phyloP scores from a whole-genome alignment of 2,113 vertebrate genomes.

The Meles meles region DNA sequence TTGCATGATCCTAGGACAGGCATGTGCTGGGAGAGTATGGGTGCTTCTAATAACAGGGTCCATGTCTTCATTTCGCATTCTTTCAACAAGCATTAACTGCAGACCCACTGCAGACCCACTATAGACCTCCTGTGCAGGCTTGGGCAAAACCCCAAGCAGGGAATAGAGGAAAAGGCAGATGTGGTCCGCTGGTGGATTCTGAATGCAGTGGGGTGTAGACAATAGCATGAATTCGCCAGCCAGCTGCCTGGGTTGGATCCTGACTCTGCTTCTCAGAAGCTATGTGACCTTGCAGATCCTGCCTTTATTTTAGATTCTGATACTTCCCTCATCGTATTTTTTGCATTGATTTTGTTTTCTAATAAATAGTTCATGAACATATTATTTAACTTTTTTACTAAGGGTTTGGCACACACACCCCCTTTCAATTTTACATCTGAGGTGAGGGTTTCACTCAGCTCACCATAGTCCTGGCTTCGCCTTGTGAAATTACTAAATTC shows the following conservation, averaged over 20 bases:
- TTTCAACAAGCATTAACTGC: background rate
- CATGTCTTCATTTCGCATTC: background rate
- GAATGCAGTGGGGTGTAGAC: background rate
- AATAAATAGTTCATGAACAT: background rate
- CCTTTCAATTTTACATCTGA: background rate
- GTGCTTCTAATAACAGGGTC: background rate
- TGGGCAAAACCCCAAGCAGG: background rate
- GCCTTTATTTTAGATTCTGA: background rate
- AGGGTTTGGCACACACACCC: background rate
- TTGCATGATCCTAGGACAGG: background rate
- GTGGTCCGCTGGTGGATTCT: rapidly evolving
- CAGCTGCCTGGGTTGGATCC: background rate
- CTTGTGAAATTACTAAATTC: background rate
- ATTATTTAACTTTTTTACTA: background rate
- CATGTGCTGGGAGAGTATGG: background rate
- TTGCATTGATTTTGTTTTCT: background rate
- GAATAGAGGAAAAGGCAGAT: background rate
- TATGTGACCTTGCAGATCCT: background rate
- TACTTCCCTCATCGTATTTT: background rate
- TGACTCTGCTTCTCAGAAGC: background rate
- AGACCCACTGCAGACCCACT: background rate
- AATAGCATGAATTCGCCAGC: rapidly evolving
- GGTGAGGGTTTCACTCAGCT: background rate
- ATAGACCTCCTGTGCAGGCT: background rate
- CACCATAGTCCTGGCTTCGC: background rate